phyloP scores from a whole-genome alignment of 2,113 vertebrate species.

The Capreolus pygargus region DNA sequence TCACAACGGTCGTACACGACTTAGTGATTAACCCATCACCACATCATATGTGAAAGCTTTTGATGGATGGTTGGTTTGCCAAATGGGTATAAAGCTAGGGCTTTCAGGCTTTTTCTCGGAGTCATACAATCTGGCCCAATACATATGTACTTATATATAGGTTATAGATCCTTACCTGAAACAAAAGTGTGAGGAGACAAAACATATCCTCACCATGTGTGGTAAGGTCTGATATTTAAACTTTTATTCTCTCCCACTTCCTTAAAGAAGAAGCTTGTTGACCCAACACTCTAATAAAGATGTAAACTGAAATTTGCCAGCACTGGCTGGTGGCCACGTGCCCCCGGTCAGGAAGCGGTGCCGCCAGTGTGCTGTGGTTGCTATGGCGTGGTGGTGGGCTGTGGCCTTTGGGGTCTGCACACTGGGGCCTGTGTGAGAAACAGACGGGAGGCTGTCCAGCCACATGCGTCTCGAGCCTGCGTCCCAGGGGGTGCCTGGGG shows the following conservation, averaged over 20 bases:
- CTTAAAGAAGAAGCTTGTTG: not conserved
- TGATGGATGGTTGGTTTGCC: not conserved
- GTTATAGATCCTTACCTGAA: not conserved
- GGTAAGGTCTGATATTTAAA: not conserved
- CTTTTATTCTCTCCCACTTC: not conserved
- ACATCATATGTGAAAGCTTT: not conserved
- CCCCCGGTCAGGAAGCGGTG: not conserved
- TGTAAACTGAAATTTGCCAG: not conserved
- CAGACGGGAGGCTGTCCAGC: not conserved
- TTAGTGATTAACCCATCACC: not conserved
- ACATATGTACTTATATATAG: not conserved
- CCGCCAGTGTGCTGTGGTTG: fast-evolving
- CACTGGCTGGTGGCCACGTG: fast-evolving
- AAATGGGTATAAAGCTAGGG: not conserved
- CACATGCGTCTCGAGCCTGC: not conserved
- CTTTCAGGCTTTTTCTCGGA: not conserved
- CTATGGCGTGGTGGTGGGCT: not conserved
- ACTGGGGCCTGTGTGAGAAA: not conserved
- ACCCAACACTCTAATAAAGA: not conserved
- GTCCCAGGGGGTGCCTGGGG: not conserved
- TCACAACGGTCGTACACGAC: not conserved
- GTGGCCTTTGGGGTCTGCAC: not conserved
- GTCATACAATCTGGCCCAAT: too few relatives aligned
- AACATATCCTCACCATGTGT: not conserved
- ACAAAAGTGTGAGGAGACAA: not conserved